These are phyloP conservation scores for Anarrhichthys ocellatus DNA, from an alignment of 2,113 vertebrate genomes.

Conservation along the genomic window DNA sequence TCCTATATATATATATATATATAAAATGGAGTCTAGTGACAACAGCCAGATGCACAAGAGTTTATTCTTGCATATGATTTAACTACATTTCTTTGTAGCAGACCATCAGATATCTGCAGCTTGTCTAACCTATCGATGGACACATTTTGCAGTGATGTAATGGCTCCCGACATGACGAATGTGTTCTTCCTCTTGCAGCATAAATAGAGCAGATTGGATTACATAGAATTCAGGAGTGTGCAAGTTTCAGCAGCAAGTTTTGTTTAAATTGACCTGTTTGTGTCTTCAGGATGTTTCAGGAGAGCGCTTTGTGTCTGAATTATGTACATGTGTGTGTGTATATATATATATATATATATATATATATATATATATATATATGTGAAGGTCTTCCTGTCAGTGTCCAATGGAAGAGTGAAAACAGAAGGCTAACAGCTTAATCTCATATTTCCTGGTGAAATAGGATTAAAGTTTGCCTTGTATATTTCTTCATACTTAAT, in stretches of 20 bases:
- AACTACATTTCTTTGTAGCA: not conserved
- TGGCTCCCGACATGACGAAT: slow-evolving; percentile 32
- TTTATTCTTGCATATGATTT: not conserved
- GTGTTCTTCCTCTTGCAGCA: not conserved
- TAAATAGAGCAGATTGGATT: not conserved
- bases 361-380: not conserved
- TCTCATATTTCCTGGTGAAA: slow-evolving; percentile 81
- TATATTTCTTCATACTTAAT: slow-evolving; percentile 69
- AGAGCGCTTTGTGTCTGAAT: slow-evolving; percentile 17
- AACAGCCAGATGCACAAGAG: not conserved
- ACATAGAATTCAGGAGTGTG: slow-evolving; percentile 32
- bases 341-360: too few relatives aligned
- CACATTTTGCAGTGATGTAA: slow-evolving; percentile 48
- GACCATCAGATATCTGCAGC: slow-evolving; percentile 33
- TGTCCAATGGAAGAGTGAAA: slow-evolving; percentile 85
- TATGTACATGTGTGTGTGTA: too few relatives aligned
- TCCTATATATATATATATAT: not conserved
- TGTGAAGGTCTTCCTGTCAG: slow-evolving; percentile 59
- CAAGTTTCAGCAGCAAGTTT: slow-evolving; percentile 12
- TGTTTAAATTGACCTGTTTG: not conserved
- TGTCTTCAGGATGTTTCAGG: slow-evolving; percentile 31
- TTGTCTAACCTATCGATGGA: slow-evolving; percentile 16
- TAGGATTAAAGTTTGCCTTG: slow-evolving; percentile 77
- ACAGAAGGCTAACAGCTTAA: slow-evolving; percentile 80
- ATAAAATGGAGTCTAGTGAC: not conserved